Percentiles rank a stretch among this genome's conserved stretches.
phyloP scores from a whole-genome alignment of 2,113 vertebrate species.

The Mormoops blainvillei region DNA sequence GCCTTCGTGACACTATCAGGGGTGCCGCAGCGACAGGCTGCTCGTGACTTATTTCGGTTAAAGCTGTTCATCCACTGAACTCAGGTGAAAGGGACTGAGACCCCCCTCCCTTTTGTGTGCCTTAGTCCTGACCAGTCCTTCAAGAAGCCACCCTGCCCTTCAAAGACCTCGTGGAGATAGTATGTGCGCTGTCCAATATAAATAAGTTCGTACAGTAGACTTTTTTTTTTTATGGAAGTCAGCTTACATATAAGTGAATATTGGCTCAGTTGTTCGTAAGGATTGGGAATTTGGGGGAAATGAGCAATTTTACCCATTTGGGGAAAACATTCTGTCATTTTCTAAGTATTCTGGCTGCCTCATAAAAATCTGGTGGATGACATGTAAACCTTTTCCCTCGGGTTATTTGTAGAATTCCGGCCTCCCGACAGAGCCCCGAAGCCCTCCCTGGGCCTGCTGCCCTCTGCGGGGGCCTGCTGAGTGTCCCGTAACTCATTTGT shows the following conservation, averaged over 20 bases:
- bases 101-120: not conserved
- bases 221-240: not conserved
- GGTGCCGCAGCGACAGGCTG: accelerated
- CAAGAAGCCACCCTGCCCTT: not conserved
- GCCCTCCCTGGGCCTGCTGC: not conserved
- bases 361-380: not conserved
- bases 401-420: not conserved
- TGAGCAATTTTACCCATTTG: not conserved
- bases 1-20: not conserved
- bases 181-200: accelerated
- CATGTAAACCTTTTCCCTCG: not conserved
- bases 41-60: not conserved
- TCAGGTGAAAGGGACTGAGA: not conserved
- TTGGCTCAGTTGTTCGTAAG: not conserved
- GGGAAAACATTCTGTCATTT: not conserved
- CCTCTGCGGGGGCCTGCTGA: not conserved
- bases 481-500: not conserved
- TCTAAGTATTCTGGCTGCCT: not conserved
- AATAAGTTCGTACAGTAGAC: not conserved
- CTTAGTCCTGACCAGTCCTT: too few species aligned
- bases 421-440: not conserved
- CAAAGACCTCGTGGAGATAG: not conserved
- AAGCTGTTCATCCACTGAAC: not conserved
- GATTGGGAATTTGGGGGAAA: not conserved
- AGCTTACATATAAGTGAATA: accelerated